Percentiles rank a stretch among this genome's conserved stretches.
Evolutionary conservation across 2,888 invertebrate genomes (phyloP).

Genomic region (Agriopis aurantiaria): DNA sequence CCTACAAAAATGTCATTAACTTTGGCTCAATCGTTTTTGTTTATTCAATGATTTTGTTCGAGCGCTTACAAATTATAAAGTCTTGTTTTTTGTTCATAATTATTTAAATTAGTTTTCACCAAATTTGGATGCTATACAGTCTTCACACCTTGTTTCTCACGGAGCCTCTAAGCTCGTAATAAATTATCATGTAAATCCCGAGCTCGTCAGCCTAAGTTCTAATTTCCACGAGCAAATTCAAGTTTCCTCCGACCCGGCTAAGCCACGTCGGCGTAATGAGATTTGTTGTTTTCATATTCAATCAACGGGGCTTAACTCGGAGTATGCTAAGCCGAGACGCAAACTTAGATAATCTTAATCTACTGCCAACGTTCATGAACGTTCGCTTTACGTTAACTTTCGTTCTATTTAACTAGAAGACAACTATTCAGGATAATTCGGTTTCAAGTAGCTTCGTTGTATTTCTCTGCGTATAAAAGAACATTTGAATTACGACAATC

Average conservation of each 20-base stretch:
- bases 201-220: slow-evolving; percentile 23
- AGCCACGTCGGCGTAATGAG: slow-evolving; percentile 44
- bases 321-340: slow-evolving; percentile 34
- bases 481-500: too few relatives aligned
- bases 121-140: neutral
- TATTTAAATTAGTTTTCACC: neutral
- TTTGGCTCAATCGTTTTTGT: too few relatives aligned
- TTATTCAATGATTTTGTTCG: too few relatives aligned
- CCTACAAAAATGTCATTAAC: too few relatives aligned
- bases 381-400: slow-evolving; percentile 21
- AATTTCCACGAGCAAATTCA: slow-evolving; percentile 36
- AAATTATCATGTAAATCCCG: slow-evolving; percentile 27
- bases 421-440: neutral
- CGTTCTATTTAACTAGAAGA: neutral
- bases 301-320: slow-evolving; percentile 48
- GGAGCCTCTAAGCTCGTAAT: slow-evolving; percentile 16
- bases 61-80: too few relatives aligned
- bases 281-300: slow-evolving; percentile 54
- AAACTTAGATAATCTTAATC: slow-evolving; percentile 47
- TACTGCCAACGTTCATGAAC: slow-evolving; percentile 38
- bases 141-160: slow-evolving; percentile 3
- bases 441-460: neutral
- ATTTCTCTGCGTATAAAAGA: neutral
- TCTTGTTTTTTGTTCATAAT: neutral
- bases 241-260: slow-evolving; percentile 32